Percentiles rank a stretch among this genome's conserved stretches.
These are phyloP conservation scores for Drosophila neonasuta DNA, from an alignment of 2,888 invertebrate species.

Conservation along the genomic window DNA sequence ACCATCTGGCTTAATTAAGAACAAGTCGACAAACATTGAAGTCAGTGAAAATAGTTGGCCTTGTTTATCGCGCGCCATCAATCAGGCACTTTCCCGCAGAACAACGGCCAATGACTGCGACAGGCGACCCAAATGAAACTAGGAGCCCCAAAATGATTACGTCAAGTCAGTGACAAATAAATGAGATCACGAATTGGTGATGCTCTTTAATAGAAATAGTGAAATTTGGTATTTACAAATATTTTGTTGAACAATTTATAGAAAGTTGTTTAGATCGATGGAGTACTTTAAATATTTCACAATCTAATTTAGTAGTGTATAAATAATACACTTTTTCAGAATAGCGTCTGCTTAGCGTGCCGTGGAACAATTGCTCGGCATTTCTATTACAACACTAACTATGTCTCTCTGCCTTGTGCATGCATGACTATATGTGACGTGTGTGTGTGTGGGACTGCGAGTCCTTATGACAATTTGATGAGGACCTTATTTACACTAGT, in stretches of 20 bases:
- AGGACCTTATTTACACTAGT: slow-evolving; percentile 79
- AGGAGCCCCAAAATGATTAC: slow-evolving; percentile 42
- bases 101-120: slow-evolving; percentile 42
- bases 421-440: slow-evolving; percentile 25
- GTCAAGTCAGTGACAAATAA: slow-evolving; percentile 4
- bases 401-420: slow-evolving; percentile 37
- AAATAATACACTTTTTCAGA: slow-evolving; percentile 1
- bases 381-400: slow-evolving; percentile 56
- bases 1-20: slow-evolving; percentile 74
- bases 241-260: no score
- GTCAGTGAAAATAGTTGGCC: slow-evolving; percentile 72
- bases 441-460: slow-evolving; percentile 46
- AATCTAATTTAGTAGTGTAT: slow-evolving; percentile 33
- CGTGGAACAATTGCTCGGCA: slow-evolving; percentile 55
- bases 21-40: slow-evolving; percentile 68
- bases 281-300: not conserved
- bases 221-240: no score
- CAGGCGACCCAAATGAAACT: slow-evolving; percentile 46
- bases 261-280: not conserved
- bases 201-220: slow-evolving; percentile 13
- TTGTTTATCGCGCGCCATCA: slow-evolving; percentile 72
- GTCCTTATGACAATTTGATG: slow-evolving; percentile 80
- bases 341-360: slow-evolving; percentile 53
- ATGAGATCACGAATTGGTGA: not conserved
- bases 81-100: slow-evolving; percentile 66